Base-by-base conservation (phyloP, 2,888 invertebrate species). In the Orchesellides sinensis region DNA sequence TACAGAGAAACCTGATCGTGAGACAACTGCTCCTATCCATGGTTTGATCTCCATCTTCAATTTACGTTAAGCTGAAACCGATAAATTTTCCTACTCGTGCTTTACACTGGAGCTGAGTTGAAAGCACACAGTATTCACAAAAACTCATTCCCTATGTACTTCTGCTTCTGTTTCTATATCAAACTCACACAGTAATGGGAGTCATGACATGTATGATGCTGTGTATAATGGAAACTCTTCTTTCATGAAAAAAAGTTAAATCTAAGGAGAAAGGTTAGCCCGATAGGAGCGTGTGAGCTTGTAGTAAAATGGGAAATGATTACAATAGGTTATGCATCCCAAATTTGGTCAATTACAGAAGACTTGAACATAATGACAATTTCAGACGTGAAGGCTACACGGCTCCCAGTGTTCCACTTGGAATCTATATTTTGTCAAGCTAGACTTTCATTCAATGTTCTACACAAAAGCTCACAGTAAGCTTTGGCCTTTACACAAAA, bases 71-170 rank as follows among this genome's bases (percentile, higher is more conserved):
- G 78, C 68, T 78, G 49, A 61, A 61, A 78, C 59, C 69, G 68
- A 78, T 78, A 78, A 78, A 78, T 78, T 78, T 78, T 21, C 69
- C 68, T 69, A 59, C 61, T 23, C 61, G 69, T 78, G 61, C 45
- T 59, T 69, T 78, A 61, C 69, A 54, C 69, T 68, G 69, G 61
- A 78, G 68, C 47, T 32, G 29, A 52, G 63, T 59, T 21, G 19
- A 52, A 47, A 66, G 63, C 65, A 66, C 65, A 66, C 40, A 35
- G 40, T 35, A 10, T 35, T 35, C 40, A 35, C 40, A n/a, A n/a
- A n/a, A n/a, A n/a, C n/a, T n/a, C n/a, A n/a, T n/a, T n/a, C n/a
- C n/a, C n/a, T n/a, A n/a, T n/a, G n/a, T n/a, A n/a, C n/a, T 40
- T 40, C 40, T 40, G 1, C 4, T 14, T 10, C 40, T 40, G 14